phyloP scores from a whole-genome alignment of 2,888 invertebrate species.

The Eristalis pertinax region DNA sequence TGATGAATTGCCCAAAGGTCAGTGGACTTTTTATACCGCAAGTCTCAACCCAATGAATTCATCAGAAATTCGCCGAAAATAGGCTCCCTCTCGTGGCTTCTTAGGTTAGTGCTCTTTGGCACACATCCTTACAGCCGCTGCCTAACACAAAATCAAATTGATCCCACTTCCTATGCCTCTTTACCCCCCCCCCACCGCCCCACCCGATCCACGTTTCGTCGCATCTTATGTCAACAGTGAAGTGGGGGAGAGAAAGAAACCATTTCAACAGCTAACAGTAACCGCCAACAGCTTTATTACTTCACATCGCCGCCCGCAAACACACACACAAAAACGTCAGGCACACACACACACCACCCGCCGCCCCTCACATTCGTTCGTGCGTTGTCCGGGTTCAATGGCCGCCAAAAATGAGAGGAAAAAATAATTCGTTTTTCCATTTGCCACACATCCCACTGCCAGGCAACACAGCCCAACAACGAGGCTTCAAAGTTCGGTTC shows the following conservation, averaged over 20 bases:
- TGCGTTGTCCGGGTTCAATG: slow-evolving; percentile 64
- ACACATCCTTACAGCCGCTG: background rate
- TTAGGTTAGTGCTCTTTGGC: slow-evolving; percentile 44
- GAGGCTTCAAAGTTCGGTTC: background rate
- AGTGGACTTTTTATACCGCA: slow-evolving; percentile 22
- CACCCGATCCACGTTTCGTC: slow-evolving; percentile 14
- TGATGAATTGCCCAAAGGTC: slow-evolving; percentile 56
- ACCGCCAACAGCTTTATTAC: slow-evolving; percentile 52
- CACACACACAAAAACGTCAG: background rate
- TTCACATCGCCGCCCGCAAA: slow-evolving; percentile 2
- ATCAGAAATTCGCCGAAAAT: slow-evolving; percentile 25
- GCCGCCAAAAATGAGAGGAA: slow-evolving; percentile 43
- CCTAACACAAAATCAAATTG: slow-evolving; percentile 30
- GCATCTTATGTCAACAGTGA: slow-evolving; percentile 37
- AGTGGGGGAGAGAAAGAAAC: slow-evolving; percentile 19
- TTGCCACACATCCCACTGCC: slow-evolving; percentile 32
- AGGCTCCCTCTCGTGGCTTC: slow-evolving; percentile 29
- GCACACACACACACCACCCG: background rate
- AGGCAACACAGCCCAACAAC: background rate
- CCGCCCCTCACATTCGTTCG: background rate
- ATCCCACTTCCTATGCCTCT: slow-evolving; percentile 31
- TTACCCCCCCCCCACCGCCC: background rate
- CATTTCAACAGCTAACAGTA: slow-evolving; percentile 50
- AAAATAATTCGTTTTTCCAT: slow-evolving; percentile 46
- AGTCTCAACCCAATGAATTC: slow-evolving; percentile 32